Percentiles rank a stretch among this genome's conserved stretches.
Conservation (phyloP, 2,888 invertebrate species). For the Cacoxenus indagator region DNA sequence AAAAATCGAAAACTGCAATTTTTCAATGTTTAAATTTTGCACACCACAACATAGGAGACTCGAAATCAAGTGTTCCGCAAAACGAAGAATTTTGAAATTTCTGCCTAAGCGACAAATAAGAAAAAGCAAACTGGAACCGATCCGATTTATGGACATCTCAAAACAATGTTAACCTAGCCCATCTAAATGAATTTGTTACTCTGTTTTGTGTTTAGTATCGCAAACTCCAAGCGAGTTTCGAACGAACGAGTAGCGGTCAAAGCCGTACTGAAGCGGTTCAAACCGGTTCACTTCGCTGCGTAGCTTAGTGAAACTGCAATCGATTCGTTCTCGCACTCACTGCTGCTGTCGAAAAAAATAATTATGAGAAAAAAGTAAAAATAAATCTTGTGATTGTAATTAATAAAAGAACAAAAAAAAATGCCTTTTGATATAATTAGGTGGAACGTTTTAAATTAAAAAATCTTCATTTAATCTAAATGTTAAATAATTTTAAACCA, state of each 20-base stretch:
- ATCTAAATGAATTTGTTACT: not conserved
- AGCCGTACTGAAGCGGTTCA: not conserved
- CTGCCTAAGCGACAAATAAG: no score
- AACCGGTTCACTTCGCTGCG: not conserved
- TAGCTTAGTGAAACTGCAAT: conserved; percentile 29
- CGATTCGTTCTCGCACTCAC: conserved; percentile 15
- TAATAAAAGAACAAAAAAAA: conserved; percentile 49
- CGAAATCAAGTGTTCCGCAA: not conserved
- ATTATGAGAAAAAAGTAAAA: conserved; percentile 32
- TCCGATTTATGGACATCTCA: not conserved
- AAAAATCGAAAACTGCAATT: conserved; percentile 25
- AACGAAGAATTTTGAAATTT: not conserved
- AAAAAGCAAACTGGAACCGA: not conserved
- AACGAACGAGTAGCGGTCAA: not conserved
- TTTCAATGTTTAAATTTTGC: conserved; percentile 31
- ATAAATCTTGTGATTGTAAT: conserved; percentile 54
- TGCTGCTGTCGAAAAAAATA: conserved; percentile 19
- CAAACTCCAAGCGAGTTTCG: not conserved
- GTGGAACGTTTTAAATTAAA: not conserved
- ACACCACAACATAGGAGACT: not conserved
- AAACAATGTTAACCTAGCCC: not conserved
- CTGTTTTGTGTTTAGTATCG: not conserved
- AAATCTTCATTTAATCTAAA: not conserved
- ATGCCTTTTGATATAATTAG: conserved; percentile 16
- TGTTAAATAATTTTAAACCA: no score